Evolutionary conservation across 2,113 vertebrate genomes (phyloP), one percentile per base, ranked within the genome.

Genomic region (Pogona vitticeps): DNA sequence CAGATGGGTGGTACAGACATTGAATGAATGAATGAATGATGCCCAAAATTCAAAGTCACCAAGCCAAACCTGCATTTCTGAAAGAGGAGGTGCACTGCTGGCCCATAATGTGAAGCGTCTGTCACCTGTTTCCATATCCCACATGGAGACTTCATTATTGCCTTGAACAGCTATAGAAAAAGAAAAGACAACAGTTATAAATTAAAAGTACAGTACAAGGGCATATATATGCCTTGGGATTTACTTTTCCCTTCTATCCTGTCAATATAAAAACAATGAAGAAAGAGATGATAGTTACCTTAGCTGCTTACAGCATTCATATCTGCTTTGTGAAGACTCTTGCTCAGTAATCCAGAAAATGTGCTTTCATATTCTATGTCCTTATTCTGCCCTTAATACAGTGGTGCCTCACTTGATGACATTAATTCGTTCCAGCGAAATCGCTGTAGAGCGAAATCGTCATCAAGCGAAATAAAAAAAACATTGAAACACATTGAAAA

Each of bases 111-210:
- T 99, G 92, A 99, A 98, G 86, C 98, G 98, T 20, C 98, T 93
- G 91, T 99, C 98, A 0, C 98, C 99, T 0, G 99, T 99, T 95
- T 99, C 99, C 98, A 99, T 99, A 97, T 99, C 98, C 98, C 99
- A 99, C 97, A 99, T 99, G 21, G 99, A 99, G 76, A 99, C 99
- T 91, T 99, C 99, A 14, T 99, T 99, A 87, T 99, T 99, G 73
- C 99, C 98, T 95, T 99, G 98, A 71, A 98, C 98, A 88, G 99
- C 99, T 98, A 68, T 28, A 85, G 68, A 86, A 86, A 78, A 93
- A 46, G 91, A 8, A 92, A 82, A 77, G 40, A 72, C 90, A 91
- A 42, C 40, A 82, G 1, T 91, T 59, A 91, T 58, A 79, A 91
- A 36, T 68, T 2, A 56, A 72, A 67, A 80, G 26, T 21, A 40